phyloP scores from a whole-genome alignment of 1,140 invertebrate genomes.

The Telenomus remus region DNA sequence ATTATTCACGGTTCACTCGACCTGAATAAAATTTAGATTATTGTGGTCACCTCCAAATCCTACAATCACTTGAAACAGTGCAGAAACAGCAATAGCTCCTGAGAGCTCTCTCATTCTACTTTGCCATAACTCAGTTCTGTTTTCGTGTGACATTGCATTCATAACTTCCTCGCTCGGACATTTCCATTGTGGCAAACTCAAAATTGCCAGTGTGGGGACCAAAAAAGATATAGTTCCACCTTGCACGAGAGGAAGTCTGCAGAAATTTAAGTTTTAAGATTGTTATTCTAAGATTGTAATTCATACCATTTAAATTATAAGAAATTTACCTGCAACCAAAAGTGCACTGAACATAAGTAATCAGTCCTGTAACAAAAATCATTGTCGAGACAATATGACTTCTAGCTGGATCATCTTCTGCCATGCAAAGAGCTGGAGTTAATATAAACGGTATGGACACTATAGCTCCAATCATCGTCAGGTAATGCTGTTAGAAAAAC shows the following conservation, averaged over 20 bases:
- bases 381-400: constrained; percentile 90
- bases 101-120: constrained; percentile 88
- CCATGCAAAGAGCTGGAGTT: constrained; percentile 88
- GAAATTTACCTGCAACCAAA: constrained; percentile 91
- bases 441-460: constrained; percentile 90
- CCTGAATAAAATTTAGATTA: not conserved
- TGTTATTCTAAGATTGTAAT: no score
- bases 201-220: constrained; percentile 88
- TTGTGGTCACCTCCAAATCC: constrained; percentile 77
- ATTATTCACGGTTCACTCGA: constrained; percentile 65
- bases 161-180: constrained; percentile 80
- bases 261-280: not conserved
- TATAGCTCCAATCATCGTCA: constrained; percentile 91
- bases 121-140: constrained; percentile 84
- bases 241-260: constrained; percentile 82
- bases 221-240: constrained; percentile 91
- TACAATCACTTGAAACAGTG: constrained; percentile 85
- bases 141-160: constrained; percentile 76
- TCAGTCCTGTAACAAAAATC: constrained; percentile 90
- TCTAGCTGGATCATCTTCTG: constrained; percentile 84
- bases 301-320: no score
- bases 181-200: constrained; percentile 85
- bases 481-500: constrained; percentile 81
- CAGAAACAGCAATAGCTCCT: constrained; percentile 89
- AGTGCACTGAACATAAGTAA: constrained; percentile 87